Base-by-base conservation (phyloP, 2,113 vertebrate species). In the Brachyhypopomus occidentalis region DNA sequence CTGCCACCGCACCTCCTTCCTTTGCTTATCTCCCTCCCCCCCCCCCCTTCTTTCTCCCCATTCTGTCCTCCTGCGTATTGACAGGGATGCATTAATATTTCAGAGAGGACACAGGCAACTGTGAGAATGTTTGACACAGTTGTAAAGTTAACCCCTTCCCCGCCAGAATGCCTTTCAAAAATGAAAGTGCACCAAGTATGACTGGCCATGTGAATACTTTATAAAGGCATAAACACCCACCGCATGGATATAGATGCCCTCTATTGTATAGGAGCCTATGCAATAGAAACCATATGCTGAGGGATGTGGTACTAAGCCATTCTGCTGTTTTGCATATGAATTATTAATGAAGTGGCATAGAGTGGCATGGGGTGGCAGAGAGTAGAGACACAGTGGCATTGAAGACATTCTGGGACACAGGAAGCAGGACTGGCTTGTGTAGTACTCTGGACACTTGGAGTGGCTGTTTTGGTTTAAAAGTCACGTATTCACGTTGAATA, bases 21-120 rank as follows among this genome's bases (percentile, higher is more conserved):
- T 22, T 62, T 27, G 52, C 34, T 22, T 27, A 17, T 52, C 25
- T n/a, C n/a, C n/a, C 16, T 30, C 22, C 36, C 77, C 62, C 36
- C 62, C 17, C 14, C 66, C 48, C 30, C 27, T 22, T 23, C 7
- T 11, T 23, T 34, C 6, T 23, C 23, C 55, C n/a, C 58, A 7
- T 58, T 48, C 36, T 52, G 12, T 12, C 36, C n/a, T 22, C 70
- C 62, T 41, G 20, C n/a, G 52, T 74, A 85, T 80, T 60, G 62
- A 52, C 74, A 73, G 38, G 38, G 30, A 52, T 69, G 70, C 78
- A 86, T 86, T 73, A 83, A 86, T 86, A 73, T 83, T 86, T 86
- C 70, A 86, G 23, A 70, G 27, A 76, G 66, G 77, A 83, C 74
- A 69, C 73, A 67, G 70, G 36, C 79, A 63, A 38, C 22, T 73